Conservation (phyloP, 2,797 vertebrate species). For the Adrianichthys oophorus region DNA sequence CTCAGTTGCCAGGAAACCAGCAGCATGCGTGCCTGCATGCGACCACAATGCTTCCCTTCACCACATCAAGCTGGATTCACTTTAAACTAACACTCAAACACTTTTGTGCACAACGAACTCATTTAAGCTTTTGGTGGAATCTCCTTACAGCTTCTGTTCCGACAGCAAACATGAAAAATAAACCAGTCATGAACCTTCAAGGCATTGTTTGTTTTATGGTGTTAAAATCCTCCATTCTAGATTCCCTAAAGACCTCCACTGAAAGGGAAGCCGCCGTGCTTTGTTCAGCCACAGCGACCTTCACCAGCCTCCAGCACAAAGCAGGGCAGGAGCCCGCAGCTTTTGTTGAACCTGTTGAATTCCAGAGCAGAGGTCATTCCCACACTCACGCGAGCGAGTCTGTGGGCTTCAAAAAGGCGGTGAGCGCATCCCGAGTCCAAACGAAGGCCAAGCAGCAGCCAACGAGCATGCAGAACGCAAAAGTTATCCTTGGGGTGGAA, state of each 20-base stretch:
- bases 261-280: slow-evolving; percentile 21
- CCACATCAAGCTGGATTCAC: background rate
- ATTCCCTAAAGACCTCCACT: slow-evolving; percentile 5
- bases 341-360: slow-evolving; percentile 74
- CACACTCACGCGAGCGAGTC: slow-evolving; percentile 52
- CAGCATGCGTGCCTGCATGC: slow-evolving; percentile 34
- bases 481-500: no score
- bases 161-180: no score
- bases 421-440: no score
- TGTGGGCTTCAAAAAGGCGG: background rate
- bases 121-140: background rate
- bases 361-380: slow-evolving; percentile 70
- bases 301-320: slow-evolving; percentile 48
- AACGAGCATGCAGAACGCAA: no score
- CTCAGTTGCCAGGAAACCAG: slow-evolving; percentile 70
- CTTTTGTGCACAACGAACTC: background rate
- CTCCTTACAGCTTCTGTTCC: no score
- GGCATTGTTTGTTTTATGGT: no score
- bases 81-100: background rate
- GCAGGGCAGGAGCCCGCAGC: slow-evolving; percentile 26
- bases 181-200: no score
- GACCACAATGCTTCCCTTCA: slow-evolving; percentile 6
- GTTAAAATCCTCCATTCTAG: no score
- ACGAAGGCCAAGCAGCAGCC: no score
- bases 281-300: slow-evolving; percentile 54